Base-by-base conservation (phyloP, 2,113 vertebrate genomes). In the Apteryx owenii region DNA sequence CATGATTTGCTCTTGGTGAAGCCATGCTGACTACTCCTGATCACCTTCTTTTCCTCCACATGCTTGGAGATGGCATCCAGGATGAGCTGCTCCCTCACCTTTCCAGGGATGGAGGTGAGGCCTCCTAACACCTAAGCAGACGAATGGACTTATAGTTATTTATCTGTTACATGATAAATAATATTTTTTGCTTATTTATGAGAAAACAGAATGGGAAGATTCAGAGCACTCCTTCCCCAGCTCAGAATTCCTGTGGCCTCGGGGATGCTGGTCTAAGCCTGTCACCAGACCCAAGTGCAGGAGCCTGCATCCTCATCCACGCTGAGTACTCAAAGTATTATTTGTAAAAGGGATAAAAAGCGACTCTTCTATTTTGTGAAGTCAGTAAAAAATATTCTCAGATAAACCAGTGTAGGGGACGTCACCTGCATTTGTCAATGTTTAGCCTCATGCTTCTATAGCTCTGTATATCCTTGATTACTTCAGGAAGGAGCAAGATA, bases 261-360 rank as follows among this genome's bases (percentile, higher is more conserved):
- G 20, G 16, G 9, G 10, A 44, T 23, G 13, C 7, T 0, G 1
- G 3, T 50, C 31, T 77, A 62, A 72, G 2, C 3, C 2, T 23
- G 28, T 62, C 11, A 15, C 6, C 44, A n/a, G 31, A 2, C 2
- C 13, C 8, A 69, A 44, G 29, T 21, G 26, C 26, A n/a, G 44
- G 38, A 88, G 16, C 12, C 54, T 26, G 38, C 10, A 29, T 48
- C 25, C 0, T 2, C 10, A 4, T 12, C 60, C 61, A 44, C 9
- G 10, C 9, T 53, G 16, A 12, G 8, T 58, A 17, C 25, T 78
- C 50, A 46, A 85, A 78, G 15, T 21, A n/a, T 9, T 9, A 19
- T 79, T 79, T 86, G 29, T 60, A 44, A 91, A 89, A 65, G 9
- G 11, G 33, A 60, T 7, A 9, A 56, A 70, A 29, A 44, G 5